A percentile compares a stretch with the other conserved stretches of the same genome.
Evolutionary conservation across 2,113 vertebrate species (phyloP).

Genomic region (Melanerpes aurifrons): DNA sequence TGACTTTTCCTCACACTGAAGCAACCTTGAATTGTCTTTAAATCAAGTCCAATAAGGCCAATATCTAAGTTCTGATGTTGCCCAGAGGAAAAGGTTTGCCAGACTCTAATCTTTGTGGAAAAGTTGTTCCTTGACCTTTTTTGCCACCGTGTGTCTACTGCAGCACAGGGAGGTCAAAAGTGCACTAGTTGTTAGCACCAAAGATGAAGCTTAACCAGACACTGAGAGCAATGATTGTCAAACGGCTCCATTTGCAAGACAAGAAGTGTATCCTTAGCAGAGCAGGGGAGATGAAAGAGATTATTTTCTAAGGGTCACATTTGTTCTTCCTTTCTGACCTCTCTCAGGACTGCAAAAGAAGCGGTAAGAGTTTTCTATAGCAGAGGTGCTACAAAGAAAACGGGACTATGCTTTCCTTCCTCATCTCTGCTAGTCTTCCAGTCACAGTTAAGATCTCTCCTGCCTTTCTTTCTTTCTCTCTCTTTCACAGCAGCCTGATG

Average conservation of each 20-base stretch:
- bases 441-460: background rate
- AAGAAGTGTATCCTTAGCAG: conserved; percentile 70
- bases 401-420: background rate
- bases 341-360: conserved; percentile 69
- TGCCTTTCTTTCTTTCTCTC: background rate
- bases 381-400: conserved; percentile 47
- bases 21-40: conserved; percentile 42
- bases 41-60: conserved; percentile 33
- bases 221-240: conserved; percentile 70
- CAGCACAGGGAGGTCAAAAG: conserved; percentile 71
- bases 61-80: conserved; percentile 38
- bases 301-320: conserved; percentile 71
- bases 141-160: conserved; percentile 40
- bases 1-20: background rate
- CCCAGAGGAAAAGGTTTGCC: conserved; percentile 51
- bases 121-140: conserved; percentile 71
- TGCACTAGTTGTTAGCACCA: conserved; percentile 63
- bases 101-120: conserved; percentile 60
- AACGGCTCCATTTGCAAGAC: conserved; percentile 74
- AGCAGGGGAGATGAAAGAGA: conserved; percentile 71
- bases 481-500: background rate
- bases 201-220: conserved; percentile 70
- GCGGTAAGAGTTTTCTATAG: conserved; percentile 42
- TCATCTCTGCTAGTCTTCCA: conserved; percentile 8
- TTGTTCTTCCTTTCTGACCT: conserved; percentile 71